A percentile compares a stretch with the other conserved stretches of the same genome.
Evolutionary conservation across 2,888 invertebrate species (phyloP).

Genomic region (Orthonevra nobilis): DNA sequence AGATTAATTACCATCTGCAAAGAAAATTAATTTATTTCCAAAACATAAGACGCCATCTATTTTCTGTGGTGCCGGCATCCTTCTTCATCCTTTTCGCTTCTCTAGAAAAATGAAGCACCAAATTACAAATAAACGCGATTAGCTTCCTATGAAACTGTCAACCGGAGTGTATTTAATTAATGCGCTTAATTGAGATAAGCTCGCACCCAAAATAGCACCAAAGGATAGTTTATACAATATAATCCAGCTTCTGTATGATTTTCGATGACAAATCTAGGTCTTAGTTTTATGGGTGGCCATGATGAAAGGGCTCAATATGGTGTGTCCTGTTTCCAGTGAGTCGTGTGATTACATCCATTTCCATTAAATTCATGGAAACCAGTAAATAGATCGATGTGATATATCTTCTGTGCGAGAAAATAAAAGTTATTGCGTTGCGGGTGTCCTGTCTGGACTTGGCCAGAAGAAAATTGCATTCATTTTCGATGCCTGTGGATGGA

Average conservation of each 20-base stretch:
- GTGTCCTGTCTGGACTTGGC: conserved; percentile 42
- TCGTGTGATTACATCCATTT: conserved; percentile 51
- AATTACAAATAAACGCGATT: conserved; percentile 64
- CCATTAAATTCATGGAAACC: conserved; percentile 54
- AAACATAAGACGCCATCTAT: conserved; percentile 43
- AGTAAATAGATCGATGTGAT: conserved; percentile 55
- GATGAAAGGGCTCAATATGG: conserved; percentile 37
- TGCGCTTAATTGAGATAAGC: conserved; percentile 38
- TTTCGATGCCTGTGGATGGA: neutral
- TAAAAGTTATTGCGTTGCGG: too few species aligned
- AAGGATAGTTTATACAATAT: too few species aligned
- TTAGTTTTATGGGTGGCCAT: conserved; percentile 12
- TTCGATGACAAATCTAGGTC: conserved; percentile 15
- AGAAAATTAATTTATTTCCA: conserved; percentile 53
- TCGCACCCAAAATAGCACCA: neutral
- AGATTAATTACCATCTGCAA: conserved; percentile 61
- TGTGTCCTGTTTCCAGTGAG: conserved; percentile 23
- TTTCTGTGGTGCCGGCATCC: conserved; percentile 5
- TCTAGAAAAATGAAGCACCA: conserved; percentile 28
- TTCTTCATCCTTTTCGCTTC: neutral
- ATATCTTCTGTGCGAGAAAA: conserved; percentile 36
- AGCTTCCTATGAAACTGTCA: conserved; percentile 62
- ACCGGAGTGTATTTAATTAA: conserved; percentile 57
- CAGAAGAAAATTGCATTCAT: conserved; percentile 42
- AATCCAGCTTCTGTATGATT: conserved; percentile 14